Base-by-base conservation (phyloP, 2,113 vertebrate species). In the Colinus virginianus region DNA sequence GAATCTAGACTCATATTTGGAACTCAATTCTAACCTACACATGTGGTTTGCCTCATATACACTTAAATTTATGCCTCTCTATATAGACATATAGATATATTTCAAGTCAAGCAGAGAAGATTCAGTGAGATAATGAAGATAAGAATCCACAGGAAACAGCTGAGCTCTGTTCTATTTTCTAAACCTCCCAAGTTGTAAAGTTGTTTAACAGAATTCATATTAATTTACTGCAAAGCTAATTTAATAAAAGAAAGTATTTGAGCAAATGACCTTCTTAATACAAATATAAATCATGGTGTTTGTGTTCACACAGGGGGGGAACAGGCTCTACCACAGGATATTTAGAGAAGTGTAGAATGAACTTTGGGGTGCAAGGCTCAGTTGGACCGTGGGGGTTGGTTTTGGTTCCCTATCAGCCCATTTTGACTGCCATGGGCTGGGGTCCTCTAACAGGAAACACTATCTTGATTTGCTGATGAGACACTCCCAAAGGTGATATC, bases 211-310 rank as follows among this genome's bases (percentile, higher is more conserved):
- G 96, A 97, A 97, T 94, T 90, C 48, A 20, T 90, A 96, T 87
- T 91, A 96, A 97, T 97, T 97, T 97, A 95, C 93, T 96, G 87
- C 91, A 91, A 72, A 97, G 94, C 87, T 97, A 97, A 98, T 97
- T 97, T 95, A 98, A 97, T 97, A 97, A 96, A 97, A 96, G 96
- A 84, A 97, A 96, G 85, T 94, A 97, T 97, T 96, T 96, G 94
- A 97, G 88, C 58, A 92, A 89, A 86, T 98, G 96, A 96, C 88
- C 95, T 97, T 97, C 85, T 71, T 92, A 81, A 38, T 92, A 45
- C 77, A 96, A 97, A 96, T 95, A 96, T 95, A 93, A 96, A 97
- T 95, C 43, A 45, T 45, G 5, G 30, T 59, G 78, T 64, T 89
- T 93, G 77, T 93, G 84, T 88, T 96, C 87, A 90, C 69, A 88